phyloP scores from a whole-genome alignment of 2,113 vertebrate genomes.

The Pica pica region DNA sequence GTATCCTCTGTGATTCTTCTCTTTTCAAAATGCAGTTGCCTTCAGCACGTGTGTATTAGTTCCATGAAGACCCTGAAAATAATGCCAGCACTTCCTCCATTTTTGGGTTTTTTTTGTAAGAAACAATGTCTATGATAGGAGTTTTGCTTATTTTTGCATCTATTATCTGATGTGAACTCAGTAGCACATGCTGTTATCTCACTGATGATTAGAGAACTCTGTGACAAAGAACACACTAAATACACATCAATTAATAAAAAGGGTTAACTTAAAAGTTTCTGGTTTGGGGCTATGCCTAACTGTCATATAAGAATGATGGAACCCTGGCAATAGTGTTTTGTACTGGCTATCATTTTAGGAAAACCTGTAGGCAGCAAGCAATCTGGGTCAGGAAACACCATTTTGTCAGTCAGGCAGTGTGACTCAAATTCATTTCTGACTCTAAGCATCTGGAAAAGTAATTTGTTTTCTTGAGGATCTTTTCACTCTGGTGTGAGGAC shows the following conservation, averaged over 20 bases:
- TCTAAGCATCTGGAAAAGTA: not conserved
- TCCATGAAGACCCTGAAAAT: not conserved
- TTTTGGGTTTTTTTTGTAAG: not conserved
- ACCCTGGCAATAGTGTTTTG: not conserved
- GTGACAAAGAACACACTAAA: not conserved
- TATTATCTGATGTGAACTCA: not conserved
- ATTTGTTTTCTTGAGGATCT: not conserved
- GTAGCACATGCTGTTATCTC: not conserved
- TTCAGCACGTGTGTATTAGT: not conserved
- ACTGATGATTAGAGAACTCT: not conserved
- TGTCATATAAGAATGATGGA: not conserved
- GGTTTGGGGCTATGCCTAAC: not conserved
- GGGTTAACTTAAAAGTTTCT: not conserved
- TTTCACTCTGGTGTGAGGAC: not conserved
- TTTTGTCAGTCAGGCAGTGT: not conserved
- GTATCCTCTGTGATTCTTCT: not conserved
- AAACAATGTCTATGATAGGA: not conserved
- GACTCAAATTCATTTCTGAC: not conserved
- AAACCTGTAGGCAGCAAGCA: not conserved
- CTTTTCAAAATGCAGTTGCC: not conserved
- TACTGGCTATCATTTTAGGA: not conserved
- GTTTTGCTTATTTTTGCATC: not conserved
- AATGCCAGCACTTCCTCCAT: not conserved
- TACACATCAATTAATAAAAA: not conserved
- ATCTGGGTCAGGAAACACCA: not conserved